Evolutionary conservation across 2,797 vertebrate species (phyloP), one percentile per base, ranked within the genome.

Genomic region (Enteromius fasciolatus): DNA sequence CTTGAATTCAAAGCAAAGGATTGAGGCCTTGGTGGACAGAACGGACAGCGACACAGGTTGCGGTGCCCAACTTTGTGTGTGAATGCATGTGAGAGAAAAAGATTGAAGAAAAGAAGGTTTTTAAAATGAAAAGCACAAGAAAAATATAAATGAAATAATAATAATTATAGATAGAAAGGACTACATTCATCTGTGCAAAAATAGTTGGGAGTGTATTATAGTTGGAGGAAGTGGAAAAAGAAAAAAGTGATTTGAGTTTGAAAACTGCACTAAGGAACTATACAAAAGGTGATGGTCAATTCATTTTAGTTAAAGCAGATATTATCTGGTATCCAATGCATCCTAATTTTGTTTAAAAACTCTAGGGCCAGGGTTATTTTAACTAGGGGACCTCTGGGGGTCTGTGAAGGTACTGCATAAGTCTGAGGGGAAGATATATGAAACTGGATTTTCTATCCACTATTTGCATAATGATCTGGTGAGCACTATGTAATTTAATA

Each of bases 1-100:
- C 93, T 94, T 94, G 93, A 95, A 95, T 95, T 94, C 93, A 93
- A 94, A 95, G 93, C 89, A 93, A 93, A 92, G 94, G 93, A 94
- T 94, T 93, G 92, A 90, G 90, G 92, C 88, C 90, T 91, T 82
- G 54, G 90, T 67, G 46, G 91, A 89, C 81, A 85, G 89, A 89
- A 88, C 76, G 78, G 80, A 76, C 85, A 86, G 89, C 79, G 90
- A 76, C 76, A 78, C 87, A 87, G 87, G 81, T 87, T 73, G 48
- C 86, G 68, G 84, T 87, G 89, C 18, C 18, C 44, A 81, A 83
- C 48, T 78, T 50, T 48, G 88, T 83, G 8, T 79, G 20, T 76
- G 72, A 83, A 81, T 78, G 88, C 80, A 84, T 84, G 39, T 85
- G 68, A 85, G 44, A 79, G 4, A 17, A 46, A 44, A 12, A 80